phyloP scores from a whole-genome alignment of 2,888 invertebrate genomes.

The Dryobota labecula region DNA sequence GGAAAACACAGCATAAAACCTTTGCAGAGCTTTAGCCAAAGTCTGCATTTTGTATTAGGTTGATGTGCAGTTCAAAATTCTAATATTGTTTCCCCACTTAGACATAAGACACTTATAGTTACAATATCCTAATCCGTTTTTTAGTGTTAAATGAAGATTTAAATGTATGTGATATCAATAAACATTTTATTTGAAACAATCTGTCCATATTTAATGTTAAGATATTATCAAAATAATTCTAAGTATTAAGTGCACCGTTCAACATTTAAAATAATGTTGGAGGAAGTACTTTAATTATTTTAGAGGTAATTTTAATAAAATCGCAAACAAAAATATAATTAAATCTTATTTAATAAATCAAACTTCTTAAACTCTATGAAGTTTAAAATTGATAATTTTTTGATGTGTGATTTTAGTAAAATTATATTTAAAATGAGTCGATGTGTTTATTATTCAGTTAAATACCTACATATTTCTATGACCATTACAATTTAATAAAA shows the following conservation, averaged over 20 bases:
- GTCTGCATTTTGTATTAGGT: slow-evolving; percentile 38
- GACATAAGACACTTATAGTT: slow-evolving; percentile 51
- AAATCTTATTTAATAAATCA: neutral
- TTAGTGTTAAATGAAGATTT: slow-evolving; percentile 71
- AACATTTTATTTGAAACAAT: slow-evolving; percentile 82
- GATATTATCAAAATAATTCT: slow-evolving; percentile 67
- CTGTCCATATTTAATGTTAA: slow-evolving; percentile 79
- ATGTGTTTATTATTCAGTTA: slow-evolving; percentile 58
- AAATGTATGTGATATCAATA: slow-evolving; percentile 81
- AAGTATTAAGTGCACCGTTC: slow-evolving; percentile 67
- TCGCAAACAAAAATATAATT: neutral
- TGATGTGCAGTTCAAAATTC: slow-evolving; percentile 39
- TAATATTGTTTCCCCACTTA: slow-evolving; percentile 53
- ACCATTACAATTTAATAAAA: slow-evolving; percentile 47
- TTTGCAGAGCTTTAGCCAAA: slow-evolving; percentile 44
- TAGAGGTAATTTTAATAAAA: slow-evolving; percentile 35
- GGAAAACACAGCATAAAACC: slow-evolving; percentile 16
- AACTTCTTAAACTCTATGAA: slow-evolving; percentile 13
- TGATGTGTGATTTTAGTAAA: slow-evolving; percentile 14
- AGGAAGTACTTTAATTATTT: slow-evolving; percentile 39
- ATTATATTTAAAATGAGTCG: slow-evolving; percentile 31
- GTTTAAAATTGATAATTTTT: neutral
- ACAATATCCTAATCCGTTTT: slow-evolving; percentile 62
- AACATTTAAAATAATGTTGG: slow-evolving; percentile 55
- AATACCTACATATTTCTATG: slow-evolving; percentile 47